Percentiles rank a stretch among this genome's conserved stretches.
phyloP scores from a whole-genome alignment of 2,113 vertebrate genomes.

The Phalacrocorax aristotelis region DNA sequence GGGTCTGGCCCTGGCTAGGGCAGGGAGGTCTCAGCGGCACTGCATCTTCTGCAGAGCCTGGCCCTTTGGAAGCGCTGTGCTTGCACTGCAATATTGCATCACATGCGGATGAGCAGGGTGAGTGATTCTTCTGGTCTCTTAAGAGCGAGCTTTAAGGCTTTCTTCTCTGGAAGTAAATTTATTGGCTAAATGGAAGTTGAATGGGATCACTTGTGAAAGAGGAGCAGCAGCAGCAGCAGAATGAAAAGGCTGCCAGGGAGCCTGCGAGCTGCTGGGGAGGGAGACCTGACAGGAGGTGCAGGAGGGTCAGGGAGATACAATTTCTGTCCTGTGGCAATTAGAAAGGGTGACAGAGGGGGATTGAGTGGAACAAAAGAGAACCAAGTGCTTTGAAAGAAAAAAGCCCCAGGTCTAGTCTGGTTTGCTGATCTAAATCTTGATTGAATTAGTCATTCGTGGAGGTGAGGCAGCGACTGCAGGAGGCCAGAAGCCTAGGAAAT shows the following conservation, averaged over 20 bases:
- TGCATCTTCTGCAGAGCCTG: background rate
- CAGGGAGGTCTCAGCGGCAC: background rate
- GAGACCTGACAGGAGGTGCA: background rate
- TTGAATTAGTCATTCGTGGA: background rate
- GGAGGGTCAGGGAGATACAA: background rate
- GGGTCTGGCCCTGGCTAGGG: background rate
- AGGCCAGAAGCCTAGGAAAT: background rate
- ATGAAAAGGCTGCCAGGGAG: background rate
- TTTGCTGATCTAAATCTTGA: background rate
- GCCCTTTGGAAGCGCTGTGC: background rate
- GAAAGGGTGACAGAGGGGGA: background rate
- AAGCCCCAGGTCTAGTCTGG: background rate
- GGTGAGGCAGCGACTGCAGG: background rate
- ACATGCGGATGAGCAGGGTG: accelerated
- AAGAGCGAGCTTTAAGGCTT: background rate
- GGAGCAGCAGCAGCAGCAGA: background rate
- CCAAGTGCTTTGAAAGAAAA: background rate
- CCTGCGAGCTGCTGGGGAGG: background rate
- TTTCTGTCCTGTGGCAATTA: background rate
- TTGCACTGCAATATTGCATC: background rate
- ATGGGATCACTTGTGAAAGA: background rate
- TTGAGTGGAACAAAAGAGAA: background rate
- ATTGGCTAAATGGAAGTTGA: background rate
- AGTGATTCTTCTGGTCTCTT: background rate
- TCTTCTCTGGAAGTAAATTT: background rate